These are phyloP conservation scores for Gymnocheta viridis DNA, from an alignment of 2,888 invertebrate genomes.

Conservation along the genomic window DNA sequence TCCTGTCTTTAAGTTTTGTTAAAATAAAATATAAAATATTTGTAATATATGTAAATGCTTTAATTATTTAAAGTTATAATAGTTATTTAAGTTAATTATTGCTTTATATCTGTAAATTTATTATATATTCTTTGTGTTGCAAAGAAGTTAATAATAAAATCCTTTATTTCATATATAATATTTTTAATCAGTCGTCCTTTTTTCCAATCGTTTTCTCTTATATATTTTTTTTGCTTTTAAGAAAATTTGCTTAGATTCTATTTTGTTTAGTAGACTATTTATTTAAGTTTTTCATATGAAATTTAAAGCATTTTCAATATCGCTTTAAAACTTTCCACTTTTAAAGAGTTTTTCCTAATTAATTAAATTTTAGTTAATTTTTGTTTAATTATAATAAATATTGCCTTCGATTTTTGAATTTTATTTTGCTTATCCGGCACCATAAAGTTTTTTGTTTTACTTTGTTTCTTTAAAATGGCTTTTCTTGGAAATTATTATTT, in stretches of 20 bases:
- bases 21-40: too few relatives aligned
- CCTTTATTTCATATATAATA: conserved; percentile 36
- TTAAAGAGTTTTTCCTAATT: conserved; percentile 29
- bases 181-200: conserved; percentile 76
- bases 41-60: conserved; percentile 63
- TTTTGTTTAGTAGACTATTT: conserved; percentile 57
- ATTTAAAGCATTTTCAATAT: conserved; percentile 55
- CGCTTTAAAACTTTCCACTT: conserved; percentile 24
- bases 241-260: conserved; percentile 48
- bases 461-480: conserved; percentile 61
- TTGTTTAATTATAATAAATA: conserved; percentile 72
- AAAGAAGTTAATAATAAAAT: conserved; percentile 49
- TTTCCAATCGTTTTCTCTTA: conserved; percentile 70
- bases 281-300: conserved; percentile 36
- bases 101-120: conserved; percentile 41
- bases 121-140: conserved; percentile 28
- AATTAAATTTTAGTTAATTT: conserved; percentile 40
- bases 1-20: neutral
- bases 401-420: conserved; percentile 72
- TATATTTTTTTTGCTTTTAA: conserved; percentile 27
- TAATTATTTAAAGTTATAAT: conserved; percentile 30
- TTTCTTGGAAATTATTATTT: conserved; percentile 19
- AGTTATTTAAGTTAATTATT: conserved; percentile 40
- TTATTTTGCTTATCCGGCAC: conserved; percentile 73
- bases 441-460: conserved; percentile 70